Base-by-base conservation (phyloP, 2,888 invertebrate species). In the Lacanobia oleracea region DNA sequence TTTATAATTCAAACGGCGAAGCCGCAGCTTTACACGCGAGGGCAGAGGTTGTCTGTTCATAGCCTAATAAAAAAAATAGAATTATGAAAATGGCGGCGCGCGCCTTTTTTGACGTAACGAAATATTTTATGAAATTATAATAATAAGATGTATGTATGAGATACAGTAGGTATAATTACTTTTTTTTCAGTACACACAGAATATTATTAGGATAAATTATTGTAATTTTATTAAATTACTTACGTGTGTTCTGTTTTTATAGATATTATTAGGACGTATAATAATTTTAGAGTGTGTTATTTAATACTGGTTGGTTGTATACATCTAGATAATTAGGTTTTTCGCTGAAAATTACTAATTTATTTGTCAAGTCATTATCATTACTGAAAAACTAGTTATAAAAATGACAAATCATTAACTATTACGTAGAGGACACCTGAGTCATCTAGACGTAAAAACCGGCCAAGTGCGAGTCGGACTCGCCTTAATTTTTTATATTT, bases 21-120 rank as follows among this genome's bases (percentile, higher is more conserved):
- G 82, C 85, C 81, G 67, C 67, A 63, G 66, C 60, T 78, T 82
- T 75, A 81, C 80, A 87, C 77, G 80, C 81, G 77, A 85, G 75
- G 84, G 82, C 76, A 86, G 80, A 83, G 85, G 86, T 84, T 77
- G 81, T 78, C 54, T 70, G 77, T 80, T 82, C 68, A 65, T 51
- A 85, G 64, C 60, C 74, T 80, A 40, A 59, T 68, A 73, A 69
- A 45, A 70, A 65, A 57, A 66, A 56, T 23, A 18, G 59, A 68
- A 57, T 69, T 67, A 61, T 33, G 27, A 67, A 77, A 65, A 61
- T 67, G 54, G 43, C 10, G 37, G 62, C 21, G 37, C 60, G 79
- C 67, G 57, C 72, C 54, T 73, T 73, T 77, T 60, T 77, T 57
- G 40, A 72, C 18, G 48, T 64, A 21, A 40, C 40, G 2, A 59